Conservation (phyloP, 1,140 invertebrate genomes). For the Drosophila sturtevanti region DNA sequence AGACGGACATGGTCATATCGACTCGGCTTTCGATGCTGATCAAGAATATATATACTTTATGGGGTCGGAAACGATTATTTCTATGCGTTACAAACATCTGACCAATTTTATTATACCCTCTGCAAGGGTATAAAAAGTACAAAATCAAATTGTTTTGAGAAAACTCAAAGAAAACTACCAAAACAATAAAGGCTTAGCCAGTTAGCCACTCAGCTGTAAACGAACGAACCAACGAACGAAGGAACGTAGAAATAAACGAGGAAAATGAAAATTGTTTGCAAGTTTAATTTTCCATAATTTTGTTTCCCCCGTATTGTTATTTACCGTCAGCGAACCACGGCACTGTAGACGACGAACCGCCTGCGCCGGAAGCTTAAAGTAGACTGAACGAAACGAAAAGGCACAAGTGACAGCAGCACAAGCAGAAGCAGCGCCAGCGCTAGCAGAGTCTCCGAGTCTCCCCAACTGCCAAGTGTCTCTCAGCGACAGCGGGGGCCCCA, state of each 20-base stretch:
- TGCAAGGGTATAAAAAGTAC: too few species aligned
- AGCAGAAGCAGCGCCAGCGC: neutral
- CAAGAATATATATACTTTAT: too few species aligned
- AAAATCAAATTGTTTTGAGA: neutral
- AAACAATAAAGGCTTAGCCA: constrained; percentile 30
- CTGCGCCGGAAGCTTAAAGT: constrained; percentile 78
- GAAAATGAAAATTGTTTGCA: neutral
- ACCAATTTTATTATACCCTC: too few species aligned
- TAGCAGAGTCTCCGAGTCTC: neutral
- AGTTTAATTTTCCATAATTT: constrained; percentile 1
- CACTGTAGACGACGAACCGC: constrained; percentile 48
- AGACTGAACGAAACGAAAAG: constrained; percentile 39
- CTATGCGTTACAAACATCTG: too few species aligned
- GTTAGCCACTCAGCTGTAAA: constrained; percentile 56
- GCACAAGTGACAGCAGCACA: neutral
- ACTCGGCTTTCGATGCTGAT: too few species aligned
- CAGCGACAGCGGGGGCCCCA: neutral
- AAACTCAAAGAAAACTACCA: constrained; percentile 22
- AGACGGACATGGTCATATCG: too few species aligned
- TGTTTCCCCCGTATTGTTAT: neutral
- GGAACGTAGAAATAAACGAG: neutral
- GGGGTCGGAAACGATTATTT: too few species aligned
- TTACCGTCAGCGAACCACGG: neutral
- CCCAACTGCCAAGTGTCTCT: constrained; percentile 20
- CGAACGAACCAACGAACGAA: constrained; percentile 47